Evolutionary conservation across 2,797 vertebrate species (phyloP).

Genomic region (Sternarchorhynchus goeldii): DNA sequence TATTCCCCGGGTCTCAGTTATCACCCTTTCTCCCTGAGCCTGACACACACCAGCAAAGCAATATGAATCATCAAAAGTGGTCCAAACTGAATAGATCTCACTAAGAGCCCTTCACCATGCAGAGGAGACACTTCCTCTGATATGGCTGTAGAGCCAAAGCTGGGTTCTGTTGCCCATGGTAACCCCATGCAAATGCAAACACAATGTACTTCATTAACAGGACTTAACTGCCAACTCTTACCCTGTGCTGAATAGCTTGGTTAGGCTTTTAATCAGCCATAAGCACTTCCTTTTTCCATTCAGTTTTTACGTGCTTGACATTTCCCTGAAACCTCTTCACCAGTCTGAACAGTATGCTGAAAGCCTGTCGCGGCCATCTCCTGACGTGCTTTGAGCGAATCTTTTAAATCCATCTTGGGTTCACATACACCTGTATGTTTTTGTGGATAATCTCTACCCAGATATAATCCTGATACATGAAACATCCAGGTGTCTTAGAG

Average conservation of each 20-base stretch:
- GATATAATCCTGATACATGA: no score
- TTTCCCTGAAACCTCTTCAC: conserved; percentile 1
- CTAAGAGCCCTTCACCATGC: conserved; percentile 11
- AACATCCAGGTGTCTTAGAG: no score
- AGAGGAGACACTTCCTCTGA: conserved; percentile 10
- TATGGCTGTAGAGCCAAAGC: conserved; percentile 15
- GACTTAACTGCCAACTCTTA: conserved; percentile 41
- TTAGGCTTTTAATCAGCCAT: conserved; percentile 30
- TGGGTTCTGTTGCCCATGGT: conserved; percentile 43
- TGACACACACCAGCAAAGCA: conserved; percentile 19
- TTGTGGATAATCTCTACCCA: no score
- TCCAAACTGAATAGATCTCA: conserved; percentile 14
- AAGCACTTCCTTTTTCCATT: conserved; percentile 32
- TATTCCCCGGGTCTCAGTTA: conserved; percentile 8
- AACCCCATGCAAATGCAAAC: conserved; percentile 41
- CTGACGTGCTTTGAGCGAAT: no score
- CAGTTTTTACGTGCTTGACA: conserved; percentile 1
- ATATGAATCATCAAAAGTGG: conserved; percentile 19
- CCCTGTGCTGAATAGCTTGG: conserved; percentile 31
- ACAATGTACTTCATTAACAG: conserved; percentile 48
- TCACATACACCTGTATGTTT: no score
- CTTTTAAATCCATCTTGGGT: no score
- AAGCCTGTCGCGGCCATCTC: background rate
- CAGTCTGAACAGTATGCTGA: background rate
- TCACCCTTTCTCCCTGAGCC: conserved; percentile 19